Evolutionary conservation across 2,888 invertebrate genomes (phyloP).

Genomic region (Smittia aterrima): DNA sequence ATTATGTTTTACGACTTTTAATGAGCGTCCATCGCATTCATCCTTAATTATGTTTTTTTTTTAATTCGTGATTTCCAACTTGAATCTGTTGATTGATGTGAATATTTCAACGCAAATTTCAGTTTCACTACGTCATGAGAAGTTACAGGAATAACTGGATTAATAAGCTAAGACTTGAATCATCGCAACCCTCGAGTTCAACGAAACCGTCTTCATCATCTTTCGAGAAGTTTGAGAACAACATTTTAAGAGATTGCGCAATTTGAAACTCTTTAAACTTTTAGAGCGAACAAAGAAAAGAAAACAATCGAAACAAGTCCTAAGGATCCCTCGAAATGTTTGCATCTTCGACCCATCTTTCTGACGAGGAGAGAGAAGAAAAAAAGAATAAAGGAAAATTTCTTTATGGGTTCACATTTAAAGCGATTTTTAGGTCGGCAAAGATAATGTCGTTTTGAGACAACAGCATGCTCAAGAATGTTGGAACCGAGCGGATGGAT

Average conservation of each 20-base stretch:
- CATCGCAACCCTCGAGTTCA: too few species aligned
- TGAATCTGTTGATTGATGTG: too few species aligned
- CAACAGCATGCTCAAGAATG: background rate
- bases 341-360: too few species aligned
- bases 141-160: too few species aligned
- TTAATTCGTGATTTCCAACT: too few species aligned
- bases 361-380: background rate
- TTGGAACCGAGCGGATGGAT: background rate
- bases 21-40: too few species aligned
- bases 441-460: background rate
- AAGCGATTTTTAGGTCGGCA: conserved; percentile 1
- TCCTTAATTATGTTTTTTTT: too few species aligned
- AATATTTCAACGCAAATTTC: too few species aligned
- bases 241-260: background rate
- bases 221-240: background rate
- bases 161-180: too few species aligned
- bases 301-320: background rate
- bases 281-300: background rate
- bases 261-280: background rate
- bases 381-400: background rate
- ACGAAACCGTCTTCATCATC: too few species aligned
- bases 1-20: background rate
- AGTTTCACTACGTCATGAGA: too few species aligned
- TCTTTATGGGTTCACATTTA: background rate
- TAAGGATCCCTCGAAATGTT: background rate